Base-by-base conservation (phyloP, 2,888 invertebrate genomes). In the Carpatolechia fugitivella region DNA sequence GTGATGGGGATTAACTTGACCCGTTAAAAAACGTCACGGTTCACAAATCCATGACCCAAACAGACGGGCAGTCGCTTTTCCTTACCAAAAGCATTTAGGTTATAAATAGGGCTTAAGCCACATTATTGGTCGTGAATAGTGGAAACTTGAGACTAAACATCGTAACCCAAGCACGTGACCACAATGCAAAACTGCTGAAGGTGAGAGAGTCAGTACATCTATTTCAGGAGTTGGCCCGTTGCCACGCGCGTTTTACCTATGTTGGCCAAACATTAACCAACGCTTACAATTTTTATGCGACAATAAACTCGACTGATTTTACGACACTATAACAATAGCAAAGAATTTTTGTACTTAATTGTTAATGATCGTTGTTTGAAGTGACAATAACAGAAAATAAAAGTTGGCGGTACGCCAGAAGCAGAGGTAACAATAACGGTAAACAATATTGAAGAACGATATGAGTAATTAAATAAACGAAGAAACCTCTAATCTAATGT, bases 151-250 rank as follows among this genome's bases (percentile, higher is more conserved):
- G 56, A 56, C 56, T 56, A 56, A 56, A 56, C 56, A 55, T 33
- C 41, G 50, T 13, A 44, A 44, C 7, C 13, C 24, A 57, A 59
- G 67, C 85, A 83, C 82, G 77, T 84, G 85, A 85, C 76, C 82
- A 79, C 78, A 79, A 76, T 81, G 69, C 75, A 76, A 67, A 38
- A 72, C 69, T 64, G 70, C 70, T 70, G 76, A 76, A 84, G 84
- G 84, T 83, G 83, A 75, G 78, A 80, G 78, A 76, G 79, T 78
- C 81, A 69, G 72, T 69, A 69, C 56, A 57, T 70, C 82, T 85
- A 87, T 85, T 87, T 85, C 70, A 60, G 75, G 74, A 76, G 49
- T 82, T 88, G 88, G 88, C 87, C 66, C 57, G 53, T 55, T 62
- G 80, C 88, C 86, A 87, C 68, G 64, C 62, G 68, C 59, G 65